Evolutionary conservation across 2,113 vertebrate genomes (phyloP).

Genomic region (Nanorana parkeri): DNA sequence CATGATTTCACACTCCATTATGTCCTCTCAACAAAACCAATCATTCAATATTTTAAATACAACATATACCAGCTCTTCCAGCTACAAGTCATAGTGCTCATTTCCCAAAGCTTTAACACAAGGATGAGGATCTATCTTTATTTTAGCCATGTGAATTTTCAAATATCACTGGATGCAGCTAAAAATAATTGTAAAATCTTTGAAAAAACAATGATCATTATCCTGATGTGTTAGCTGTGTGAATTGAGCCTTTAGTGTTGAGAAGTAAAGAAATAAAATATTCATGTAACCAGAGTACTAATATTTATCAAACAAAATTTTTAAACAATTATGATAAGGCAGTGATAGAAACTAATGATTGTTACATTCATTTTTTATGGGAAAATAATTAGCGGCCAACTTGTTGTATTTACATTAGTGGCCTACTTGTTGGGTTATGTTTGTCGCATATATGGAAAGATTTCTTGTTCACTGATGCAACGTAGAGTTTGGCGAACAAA

Average conservation of each 20-base stretch:
- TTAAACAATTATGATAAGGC: neutral
- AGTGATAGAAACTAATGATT: slow-evolving; percentile 1
- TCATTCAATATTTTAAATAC: too few species aligned
- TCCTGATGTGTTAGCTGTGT: neutral
- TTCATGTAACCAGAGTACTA: neutral
- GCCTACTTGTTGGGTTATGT: neutral
- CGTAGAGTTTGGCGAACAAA: too few species aligned
- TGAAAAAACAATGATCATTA: neutral
- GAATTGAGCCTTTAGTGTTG: neutral
- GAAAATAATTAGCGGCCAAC: neutral
- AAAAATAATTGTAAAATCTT: too few species aligned
- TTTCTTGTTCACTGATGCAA: neutral
- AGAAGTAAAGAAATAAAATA: neutral
- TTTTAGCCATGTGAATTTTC: too few species aligned
- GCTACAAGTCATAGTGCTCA: too few species aligned
- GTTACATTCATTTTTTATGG: neutral
- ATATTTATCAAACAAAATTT: neutral
- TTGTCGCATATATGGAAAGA: neutral
- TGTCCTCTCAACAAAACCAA: too few species aligned
- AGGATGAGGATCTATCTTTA: too few species aligned
- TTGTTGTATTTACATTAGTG: slow-evolving; percentile 12
- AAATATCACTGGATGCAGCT: too few species aligned
- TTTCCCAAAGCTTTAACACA: too few species aligned
- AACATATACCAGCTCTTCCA: too few species aligned
- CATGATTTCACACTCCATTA: too few species aligned